phyloP scores from a whole-genome alignment of 2,797 vertebrate genomes.

The Acrossocheilus fasciatus region DNA sequence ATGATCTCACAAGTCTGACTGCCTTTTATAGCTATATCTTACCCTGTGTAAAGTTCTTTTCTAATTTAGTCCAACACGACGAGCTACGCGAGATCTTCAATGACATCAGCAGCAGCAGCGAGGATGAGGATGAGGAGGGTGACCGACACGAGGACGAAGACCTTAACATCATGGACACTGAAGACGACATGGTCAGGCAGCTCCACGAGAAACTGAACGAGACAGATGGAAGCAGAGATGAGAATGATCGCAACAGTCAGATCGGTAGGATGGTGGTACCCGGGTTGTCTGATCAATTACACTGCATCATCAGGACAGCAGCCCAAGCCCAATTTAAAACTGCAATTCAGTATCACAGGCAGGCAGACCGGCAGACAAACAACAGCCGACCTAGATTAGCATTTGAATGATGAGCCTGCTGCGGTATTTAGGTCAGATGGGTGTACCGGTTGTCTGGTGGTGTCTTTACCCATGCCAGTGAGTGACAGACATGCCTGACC shows the following conservation, averaged over 20 bases:
- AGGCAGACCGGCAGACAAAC: slow-evolving; percentile 8
- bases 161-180: slow-evolving; percentile 94
- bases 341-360: background rate
- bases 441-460: background rate
- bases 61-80: slow-evolving; percentile 83
- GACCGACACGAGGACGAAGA: slow-evolving; percentile 95
- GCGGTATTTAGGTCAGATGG: slow-evolving; percentile 40
- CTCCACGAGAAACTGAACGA: slow-evolving; percentile 91
- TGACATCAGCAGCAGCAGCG: slow-evolving; percentile 97
- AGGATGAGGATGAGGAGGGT: slow-evolving; percentile 93
- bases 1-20: slow-evolving; percentile 5
- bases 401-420: slow-evolving; percentile 30
- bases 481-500: slow-evolving; percentile 34
- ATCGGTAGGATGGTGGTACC: slow-evolving; percentile 77
- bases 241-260: slow-evolving; percentile 89
- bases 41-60: background rate
- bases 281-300: background rate
- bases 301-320: background rate
- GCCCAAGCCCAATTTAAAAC: slow-evolving; percentile 15
- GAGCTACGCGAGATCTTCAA: slow-evolving; percentile 97
- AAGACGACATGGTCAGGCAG: slow-evolving; percentile 92
- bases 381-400: slow-evolving; percentile 34
- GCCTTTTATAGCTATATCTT: background rate
- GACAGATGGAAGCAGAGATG: slow-evolving; percentile 86
- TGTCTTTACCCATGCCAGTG: slow-evolving; percentile 7